phyloP scores from a whole-genome alignment of 1,140 invertebrate species.

The Thaumatotibia leucotreta region DNA sequence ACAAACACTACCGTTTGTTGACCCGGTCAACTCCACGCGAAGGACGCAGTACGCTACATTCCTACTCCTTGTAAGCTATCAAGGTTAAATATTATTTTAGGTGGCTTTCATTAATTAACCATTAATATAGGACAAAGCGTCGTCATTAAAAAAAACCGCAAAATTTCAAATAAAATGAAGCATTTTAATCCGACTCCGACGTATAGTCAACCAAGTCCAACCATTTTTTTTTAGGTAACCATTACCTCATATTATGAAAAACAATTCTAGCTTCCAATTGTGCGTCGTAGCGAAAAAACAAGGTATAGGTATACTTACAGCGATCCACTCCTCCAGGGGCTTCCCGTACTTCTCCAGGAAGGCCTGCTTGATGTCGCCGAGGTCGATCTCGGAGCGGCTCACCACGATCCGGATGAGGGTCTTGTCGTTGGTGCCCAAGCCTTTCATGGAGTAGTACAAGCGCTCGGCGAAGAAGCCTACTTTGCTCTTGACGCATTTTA shows the following conservation, averaged over 20 bases:
- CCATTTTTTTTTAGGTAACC: not conserved
- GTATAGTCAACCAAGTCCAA: not conserved
- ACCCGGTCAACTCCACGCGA: too few relatives aligned
- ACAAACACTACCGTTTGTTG: too few relatives aligned
- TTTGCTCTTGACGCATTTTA: conserved; percentile 93
- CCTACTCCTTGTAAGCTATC: too few relatives aligned
- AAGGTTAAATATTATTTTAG: too few relatives aligned
- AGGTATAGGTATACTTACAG: conserved; percentile 79
- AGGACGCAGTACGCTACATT: too few relatives aligned
- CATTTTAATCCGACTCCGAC: not conserved
- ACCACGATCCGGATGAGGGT: conserved; percentile 93
- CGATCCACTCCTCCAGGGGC: conserved; percentile 88
- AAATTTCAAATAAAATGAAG: not conserved
- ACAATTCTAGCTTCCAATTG: not conserved
- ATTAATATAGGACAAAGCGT: not conserved
- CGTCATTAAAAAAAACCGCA: not conserved
- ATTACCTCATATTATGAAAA: not conserved
- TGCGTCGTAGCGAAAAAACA: conserved; percentile 15
- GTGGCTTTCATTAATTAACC: not conserved
- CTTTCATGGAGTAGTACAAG: conserved; percentile 92
- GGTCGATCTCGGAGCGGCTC: conserved; percentile 93
- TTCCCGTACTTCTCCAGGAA: conserved; percentile 92
- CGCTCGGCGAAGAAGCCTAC: conserved; percentile 96
- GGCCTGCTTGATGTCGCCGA: conserved; percentile 93
- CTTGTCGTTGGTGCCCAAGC: conserved; percentile 92